phyloP scores from a whole-genome alignment of 2,888 invertebrate species.

The Conchocele bisecta region DNA sequence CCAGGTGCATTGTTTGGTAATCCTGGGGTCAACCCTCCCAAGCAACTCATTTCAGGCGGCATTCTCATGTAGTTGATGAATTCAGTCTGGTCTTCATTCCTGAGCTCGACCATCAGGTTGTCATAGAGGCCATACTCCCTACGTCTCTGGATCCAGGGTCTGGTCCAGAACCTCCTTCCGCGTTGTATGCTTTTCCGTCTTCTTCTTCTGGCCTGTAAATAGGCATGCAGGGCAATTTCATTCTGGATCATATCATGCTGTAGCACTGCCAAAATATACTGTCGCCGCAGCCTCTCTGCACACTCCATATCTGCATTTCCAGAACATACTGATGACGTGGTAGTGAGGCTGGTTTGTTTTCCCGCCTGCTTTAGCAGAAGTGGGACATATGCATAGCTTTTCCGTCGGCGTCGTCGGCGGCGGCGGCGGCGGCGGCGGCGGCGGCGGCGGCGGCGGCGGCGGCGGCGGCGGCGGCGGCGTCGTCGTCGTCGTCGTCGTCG shows the following conservation, averaged over 20 bases:
- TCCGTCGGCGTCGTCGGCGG: too few relatives aligned
- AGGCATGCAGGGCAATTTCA: not conserved
- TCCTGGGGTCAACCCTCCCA: constrained; percentile 31
- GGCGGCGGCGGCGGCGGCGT: too few relatives aligned
- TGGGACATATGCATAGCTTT: too few relatives aligned
- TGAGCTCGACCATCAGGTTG: constrained; percentile 43
- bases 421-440: too few relatives aligned
- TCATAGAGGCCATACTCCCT: constrained; percentile 43
- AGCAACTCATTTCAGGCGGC: constrained; percentile 55
- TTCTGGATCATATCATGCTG: not conserved
- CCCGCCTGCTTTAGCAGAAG: too few relatives aligned
- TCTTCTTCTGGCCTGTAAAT: constrained; percentile 12
- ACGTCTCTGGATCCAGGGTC: constrained; percentile 19
- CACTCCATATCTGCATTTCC: too few relatives aligned
- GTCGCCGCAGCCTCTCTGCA: not conserved
- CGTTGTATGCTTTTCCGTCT: constrained; percentile 32
- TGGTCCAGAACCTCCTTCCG: constrained; percentile 9
- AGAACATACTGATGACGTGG: too few relatives aligned
- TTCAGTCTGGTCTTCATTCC: constrained; percentile 35
- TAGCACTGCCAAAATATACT: not conserved
- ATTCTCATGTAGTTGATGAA: constrained; percentile 58
- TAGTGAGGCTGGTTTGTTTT: too few relatives aligned
- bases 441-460: too few relatives aligned
- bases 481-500: too few relatives aligned
- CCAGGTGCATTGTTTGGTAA: constrained; percentile 51